Base-by-base conservation (phyloP, 37 sponge, comb jelly and placozoan species). In the Hexactinellida sp. region DNA sequence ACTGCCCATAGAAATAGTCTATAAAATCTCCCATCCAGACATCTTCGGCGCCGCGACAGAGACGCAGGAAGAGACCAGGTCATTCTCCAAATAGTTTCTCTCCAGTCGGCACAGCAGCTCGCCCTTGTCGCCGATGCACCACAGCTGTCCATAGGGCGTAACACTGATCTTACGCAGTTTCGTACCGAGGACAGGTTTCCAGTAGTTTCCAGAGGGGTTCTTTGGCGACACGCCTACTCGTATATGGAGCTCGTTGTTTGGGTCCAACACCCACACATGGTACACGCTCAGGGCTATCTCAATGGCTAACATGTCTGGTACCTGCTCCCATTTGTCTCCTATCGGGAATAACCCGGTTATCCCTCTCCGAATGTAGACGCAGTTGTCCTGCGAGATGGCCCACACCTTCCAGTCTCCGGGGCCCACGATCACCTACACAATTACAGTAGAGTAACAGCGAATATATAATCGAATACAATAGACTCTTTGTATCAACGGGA, bases 291-390 rank as follows among this genome's bases (percentile, higher is more conserved):
- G 86, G 55, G 89, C 88, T 47, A 95, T 54, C 28, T 88, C 85
- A 38, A 88, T 91, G 1, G 85, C 86, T 36, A 83, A 84, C 37
- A 88, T 54, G 37, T 90, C 92, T 16, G 88, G 92, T 7, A 97
- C 91, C 24, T 39, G 38, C 37, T 88, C 89, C 97, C 97, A 97
- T 23, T 82, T 38, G 9, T 1, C 54, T 0, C 97, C 97, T 34
- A 97, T 85, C 7, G 97, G 97, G 37, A 90, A 94, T 35, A 89
- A 89, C 19, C 54, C 39, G 28, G 93, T 92, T 30, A 94, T 90
- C 0, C 91, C 93, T 0, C 32, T 87, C 0, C 97, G 89, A 24
- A 88, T 89, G 54, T 94, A 97, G n/a, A 89, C 83, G 28, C 83
- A 86, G 54, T 86, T 24, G 24, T 93, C 85, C 0, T 71, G 86